phyloP scores from a whole-genome alignment of 2,797 vertebrate species.

The Dicrostonyx torquatus region DNA sequence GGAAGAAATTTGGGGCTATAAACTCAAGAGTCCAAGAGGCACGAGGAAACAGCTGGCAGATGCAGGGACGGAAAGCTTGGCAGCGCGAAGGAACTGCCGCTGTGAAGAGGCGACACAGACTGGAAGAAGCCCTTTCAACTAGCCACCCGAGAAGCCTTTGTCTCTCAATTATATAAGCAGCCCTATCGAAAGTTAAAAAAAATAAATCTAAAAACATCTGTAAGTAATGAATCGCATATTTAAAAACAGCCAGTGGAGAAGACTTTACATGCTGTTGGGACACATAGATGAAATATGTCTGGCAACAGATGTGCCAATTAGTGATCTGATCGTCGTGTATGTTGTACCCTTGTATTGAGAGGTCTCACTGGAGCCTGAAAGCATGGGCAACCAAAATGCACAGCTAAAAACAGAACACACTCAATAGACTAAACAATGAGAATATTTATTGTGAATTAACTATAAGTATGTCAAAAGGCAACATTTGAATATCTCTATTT shows the following conservation, averaged over 20 bases:
- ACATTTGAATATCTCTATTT: background rate
- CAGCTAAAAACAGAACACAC: background rate
- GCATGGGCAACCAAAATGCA: no score
- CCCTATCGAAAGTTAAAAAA: background rate
- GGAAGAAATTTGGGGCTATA: background rate
- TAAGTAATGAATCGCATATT: background rate
- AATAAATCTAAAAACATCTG: background rate
- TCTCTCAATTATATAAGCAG: background rate
- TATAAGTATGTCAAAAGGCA: background rate
- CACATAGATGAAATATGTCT: background rate
- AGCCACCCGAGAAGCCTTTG: background rate
- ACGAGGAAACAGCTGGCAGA: no score
- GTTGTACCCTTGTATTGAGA: background rate
- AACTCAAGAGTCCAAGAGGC: no score
- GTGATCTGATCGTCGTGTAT: background rate
- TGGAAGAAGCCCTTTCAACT: background rate
- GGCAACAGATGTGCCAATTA: background rate
- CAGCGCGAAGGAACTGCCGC: no score
- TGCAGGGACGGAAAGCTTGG: background rate
- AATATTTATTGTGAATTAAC: conserved; percentile 23
- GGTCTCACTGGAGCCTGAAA: background rate
- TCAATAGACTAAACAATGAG: background rate
- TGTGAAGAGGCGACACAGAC: background rate
- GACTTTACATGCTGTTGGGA: background rate
- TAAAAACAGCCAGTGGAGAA: background rate